Evolutionary conservation across 2,888 invertebrate genomes (phyloP).

Genomic region (Acronicta leporina): DNA sequence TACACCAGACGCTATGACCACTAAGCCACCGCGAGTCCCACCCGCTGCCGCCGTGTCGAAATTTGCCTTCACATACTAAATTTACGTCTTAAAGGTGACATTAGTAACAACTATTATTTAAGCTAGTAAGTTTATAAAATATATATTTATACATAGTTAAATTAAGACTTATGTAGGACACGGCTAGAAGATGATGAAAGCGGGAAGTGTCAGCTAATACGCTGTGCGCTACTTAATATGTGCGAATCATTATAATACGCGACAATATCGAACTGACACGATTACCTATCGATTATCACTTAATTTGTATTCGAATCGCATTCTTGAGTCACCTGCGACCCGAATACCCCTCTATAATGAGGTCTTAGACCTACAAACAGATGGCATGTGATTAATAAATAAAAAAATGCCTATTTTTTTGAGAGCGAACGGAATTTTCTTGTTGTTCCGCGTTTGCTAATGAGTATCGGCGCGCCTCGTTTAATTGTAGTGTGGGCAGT

Average conservation of each 20-base stretch:
- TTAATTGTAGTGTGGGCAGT: slow-evolving; percentile 39
- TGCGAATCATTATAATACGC: not conserved
- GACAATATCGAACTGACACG: not conserved
- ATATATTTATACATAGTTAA: too few relatives aligned
- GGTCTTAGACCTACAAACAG: slow-evolving; percentile 41
- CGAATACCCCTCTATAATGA: slow-evolving; percentile 19
- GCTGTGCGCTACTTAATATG: too few relatives aligned
- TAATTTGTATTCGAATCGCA: slow-evolving; percentile 31
- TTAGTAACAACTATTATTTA: too few relatives aligned
- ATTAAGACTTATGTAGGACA: too few relatives aligned
- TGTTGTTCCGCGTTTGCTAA: slow-evolving; percentile 24
- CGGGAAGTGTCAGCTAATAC: too few relatives aligned
- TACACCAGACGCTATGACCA: too few relatives aligned
- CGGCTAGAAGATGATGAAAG: too few relatives aligned
- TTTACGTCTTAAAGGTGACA: too few relatives aligned
- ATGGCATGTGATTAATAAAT: slow-evolving; percentile 32
- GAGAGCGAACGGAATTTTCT: slow-evolving; percentile 25
- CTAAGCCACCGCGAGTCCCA: too few relatives aligned
- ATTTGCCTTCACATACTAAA: too few relatives aligned
- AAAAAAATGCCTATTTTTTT: slow-evolving; percentile 19
- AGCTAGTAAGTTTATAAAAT: too few relatives aligned
- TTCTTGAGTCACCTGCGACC: slow-evolving; percentile 30
- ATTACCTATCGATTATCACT: slow-evolving; percentile 5
- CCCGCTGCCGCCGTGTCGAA: too few relatives aligned
- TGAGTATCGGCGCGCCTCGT: slow-evolving; percentile 27